A percentile compares a stretch with the other conserved stretches of the same genome.
Evolutionary conservation across 2,113 vertebrate species (phyloP).

Genomic region (Oncorhynchus kisutch): DNA sequence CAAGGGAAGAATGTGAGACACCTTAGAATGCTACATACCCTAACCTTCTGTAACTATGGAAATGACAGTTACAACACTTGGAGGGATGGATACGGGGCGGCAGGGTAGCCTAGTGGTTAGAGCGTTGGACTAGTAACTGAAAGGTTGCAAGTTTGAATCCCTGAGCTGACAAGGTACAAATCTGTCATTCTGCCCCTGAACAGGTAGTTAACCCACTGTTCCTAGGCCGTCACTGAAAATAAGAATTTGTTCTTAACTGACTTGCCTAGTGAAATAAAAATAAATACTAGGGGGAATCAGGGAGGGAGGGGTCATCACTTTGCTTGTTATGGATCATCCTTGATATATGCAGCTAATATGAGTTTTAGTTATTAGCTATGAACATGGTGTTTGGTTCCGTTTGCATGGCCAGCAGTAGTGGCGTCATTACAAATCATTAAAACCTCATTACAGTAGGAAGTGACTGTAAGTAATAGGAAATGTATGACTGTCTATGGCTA

Average conservation of each 20-base stretch:
- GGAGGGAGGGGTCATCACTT: background rate
- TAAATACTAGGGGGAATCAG: background rate
- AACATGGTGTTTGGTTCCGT: constrained; percentile 18
- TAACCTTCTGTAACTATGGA: background rate
- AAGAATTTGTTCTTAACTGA: no score
- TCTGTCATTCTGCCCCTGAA: no score
- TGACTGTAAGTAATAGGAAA: constrained; percentile 32
- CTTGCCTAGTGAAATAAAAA: no score
- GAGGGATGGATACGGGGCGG: background rate
- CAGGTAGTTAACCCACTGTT: no score
- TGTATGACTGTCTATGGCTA: background rate
- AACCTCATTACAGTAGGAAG: constrained; percentile 35
- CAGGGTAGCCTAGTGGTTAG: no score
- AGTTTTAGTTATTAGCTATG: constrained; percentile 7
- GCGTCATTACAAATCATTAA: constrained; percentile 49
- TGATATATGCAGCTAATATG: background rate
- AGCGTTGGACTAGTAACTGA: no score
- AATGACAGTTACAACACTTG: background rate
- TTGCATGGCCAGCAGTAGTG: constrained; percentile 7
- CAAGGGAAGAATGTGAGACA: no score
- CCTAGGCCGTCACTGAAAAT: no score
- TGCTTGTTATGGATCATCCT: background rate
- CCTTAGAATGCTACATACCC: background rate
- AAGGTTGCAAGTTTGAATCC: no score
- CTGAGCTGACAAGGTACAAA: no score